Conservation (phyloP, 2,888 invertebrate genomes). For the Drosophila bunnanda region DNA sequence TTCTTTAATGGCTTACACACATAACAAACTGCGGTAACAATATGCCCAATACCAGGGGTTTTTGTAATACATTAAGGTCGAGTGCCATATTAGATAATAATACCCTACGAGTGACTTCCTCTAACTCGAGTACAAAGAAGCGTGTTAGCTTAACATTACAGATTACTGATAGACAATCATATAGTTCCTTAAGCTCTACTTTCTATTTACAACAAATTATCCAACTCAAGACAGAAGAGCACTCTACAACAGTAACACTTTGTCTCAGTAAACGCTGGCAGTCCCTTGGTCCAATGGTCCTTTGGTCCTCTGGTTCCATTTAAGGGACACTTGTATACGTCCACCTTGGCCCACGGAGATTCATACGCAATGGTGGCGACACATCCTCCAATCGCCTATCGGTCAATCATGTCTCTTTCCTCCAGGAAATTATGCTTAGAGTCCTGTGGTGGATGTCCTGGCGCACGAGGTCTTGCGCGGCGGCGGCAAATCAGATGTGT, state of each 20-base stretch:
- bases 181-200: too few relatives aligned
- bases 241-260: conserved; percentile 7
- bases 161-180: conserved; percentile 8
- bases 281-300: conserved; percentile 25
- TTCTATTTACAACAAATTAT: conserved; percentile 18
- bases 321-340: conserved; percentile 7
- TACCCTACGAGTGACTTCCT: neutral
- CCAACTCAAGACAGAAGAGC: conserved; percentile 5
- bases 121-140: neutral
- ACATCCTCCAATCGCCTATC: conserved; percentile 4
- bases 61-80: conserved; percentile 11
- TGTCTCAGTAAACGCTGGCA: neutral
- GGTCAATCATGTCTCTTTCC: conserved; percentile 25
- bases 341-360: conserved; percentile 14
- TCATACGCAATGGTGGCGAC: conserved; percentile 1
- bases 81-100: conserved; percentile 10
- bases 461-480: conserved; percentile 82
- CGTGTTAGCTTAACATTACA: neutral
- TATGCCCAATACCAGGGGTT: conserved; percentile 15
- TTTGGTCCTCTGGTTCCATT: conserved; percentile 22
- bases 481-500: conserved; percentile 81
- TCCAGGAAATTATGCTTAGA: conserved; percentile 51
- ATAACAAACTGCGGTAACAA: conserved; percentile 18
- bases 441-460: conserved; percentile 81
- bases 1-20: conserved; percentile 52